Conservation (phyloP, 2,888 invertebrate species). For the Buathra laborator region DNA sequence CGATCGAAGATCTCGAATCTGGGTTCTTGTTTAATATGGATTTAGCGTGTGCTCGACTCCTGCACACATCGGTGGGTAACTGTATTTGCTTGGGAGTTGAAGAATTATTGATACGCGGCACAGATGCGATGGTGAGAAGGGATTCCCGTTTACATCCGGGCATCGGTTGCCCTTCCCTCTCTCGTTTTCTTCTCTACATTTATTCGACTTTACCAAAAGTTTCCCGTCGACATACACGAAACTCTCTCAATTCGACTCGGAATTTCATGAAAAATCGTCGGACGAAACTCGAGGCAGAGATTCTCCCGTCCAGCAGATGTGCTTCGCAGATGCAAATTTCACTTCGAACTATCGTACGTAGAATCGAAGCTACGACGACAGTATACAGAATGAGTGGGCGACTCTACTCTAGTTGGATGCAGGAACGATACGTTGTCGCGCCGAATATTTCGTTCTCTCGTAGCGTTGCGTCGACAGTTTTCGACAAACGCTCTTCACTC, state of each 20-base stretch:
- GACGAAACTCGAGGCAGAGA: conserved; percentile 15
- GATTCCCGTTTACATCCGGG: neutral
- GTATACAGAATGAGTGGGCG: conserved; percentile 9
- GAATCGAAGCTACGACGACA: conserved; percentile 47
- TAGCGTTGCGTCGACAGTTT: conserved; percentile 41
- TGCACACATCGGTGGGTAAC: neutral
- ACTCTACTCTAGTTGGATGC: conserved; percentile 10
- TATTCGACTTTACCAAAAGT: conserved; percentile 24
- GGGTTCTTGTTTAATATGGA: conserved; percentile 16
- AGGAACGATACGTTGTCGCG: conserved; percentile 42
- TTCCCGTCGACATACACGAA: conserved; percentile 24
- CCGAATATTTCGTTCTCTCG: conserved; percentile 11
- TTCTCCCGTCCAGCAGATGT: conserved; percentile 42
- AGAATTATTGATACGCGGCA: conserved; percentile 27
- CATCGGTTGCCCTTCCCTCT: neutral
- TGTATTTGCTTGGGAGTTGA: neutral
- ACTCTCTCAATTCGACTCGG: conserved; percentile 23
- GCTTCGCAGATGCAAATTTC: conserved; percentile 59
- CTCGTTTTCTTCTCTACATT: neutral
- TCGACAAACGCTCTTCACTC: conserved; percentile 53
- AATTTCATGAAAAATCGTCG: conserved; percentile 47
- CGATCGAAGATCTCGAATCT: neutral
- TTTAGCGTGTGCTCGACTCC: neutral
- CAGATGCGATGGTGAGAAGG: conserved; percentile 2
- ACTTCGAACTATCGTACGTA: conserved; percentile 36